A percentile compares a stretch with the other conserved stretches of the same genome.
Evolutionary conservation across 1,140 invertebrate genomes (phyloP).

Genomic region (Mycetomoellerius zeteki): DNA sequence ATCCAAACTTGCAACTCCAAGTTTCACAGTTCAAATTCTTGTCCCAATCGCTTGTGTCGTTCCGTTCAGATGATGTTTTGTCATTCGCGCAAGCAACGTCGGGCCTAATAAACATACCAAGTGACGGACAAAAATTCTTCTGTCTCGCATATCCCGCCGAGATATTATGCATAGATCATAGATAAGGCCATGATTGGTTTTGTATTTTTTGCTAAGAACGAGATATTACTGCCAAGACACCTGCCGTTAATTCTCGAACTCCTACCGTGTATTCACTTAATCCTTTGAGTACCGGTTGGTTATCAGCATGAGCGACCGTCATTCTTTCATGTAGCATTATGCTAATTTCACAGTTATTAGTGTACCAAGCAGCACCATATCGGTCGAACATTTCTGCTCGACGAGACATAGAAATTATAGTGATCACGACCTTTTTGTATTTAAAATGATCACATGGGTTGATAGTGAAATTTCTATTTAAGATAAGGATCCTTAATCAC

Average conservation of each 20-base stretch:
- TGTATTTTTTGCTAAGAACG: constrained; percentile 32
- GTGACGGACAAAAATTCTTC: constrained; percentile 29
- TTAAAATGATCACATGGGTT: neutral
- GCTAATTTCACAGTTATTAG: constrained; percentile 73
- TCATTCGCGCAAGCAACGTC: neutral
- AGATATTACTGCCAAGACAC: constrained; percentile 54
- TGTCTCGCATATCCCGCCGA: neutral
- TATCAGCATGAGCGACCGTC: constrained; percentile 36
- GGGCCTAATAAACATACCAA: no score
- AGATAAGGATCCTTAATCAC: constrained; percentile 17
- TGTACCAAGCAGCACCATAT: neutral
- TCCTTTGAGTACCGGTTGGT: constrained; percentile 39
- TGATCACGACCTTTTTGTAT: constrained; percentile 43
- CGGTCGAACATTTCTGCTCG: neutral
- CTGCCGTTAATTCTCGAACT: constrained; percentile 40
- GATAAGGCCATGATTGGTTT: neutral
- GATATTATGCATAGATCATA: constrained; percentile 26
- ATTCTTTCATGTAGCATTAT: constrained; percentile 72
- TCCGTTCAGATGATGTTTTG: neutral
- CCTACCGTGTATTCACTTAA: constrained; percentile 61
- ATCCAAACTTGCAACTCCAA: neutral
- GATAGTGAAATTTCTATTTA: constrained; percentile 23
- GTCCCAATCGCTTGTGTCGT: neutral
- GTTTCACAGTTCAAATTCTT: neutral
- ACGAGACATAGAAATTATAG: constrained; percentile 55